Evolutionary conservation across 2,797 vertebrate genomes (phyloP).

Genomic region (Tolypeutes matacus): DNA sequence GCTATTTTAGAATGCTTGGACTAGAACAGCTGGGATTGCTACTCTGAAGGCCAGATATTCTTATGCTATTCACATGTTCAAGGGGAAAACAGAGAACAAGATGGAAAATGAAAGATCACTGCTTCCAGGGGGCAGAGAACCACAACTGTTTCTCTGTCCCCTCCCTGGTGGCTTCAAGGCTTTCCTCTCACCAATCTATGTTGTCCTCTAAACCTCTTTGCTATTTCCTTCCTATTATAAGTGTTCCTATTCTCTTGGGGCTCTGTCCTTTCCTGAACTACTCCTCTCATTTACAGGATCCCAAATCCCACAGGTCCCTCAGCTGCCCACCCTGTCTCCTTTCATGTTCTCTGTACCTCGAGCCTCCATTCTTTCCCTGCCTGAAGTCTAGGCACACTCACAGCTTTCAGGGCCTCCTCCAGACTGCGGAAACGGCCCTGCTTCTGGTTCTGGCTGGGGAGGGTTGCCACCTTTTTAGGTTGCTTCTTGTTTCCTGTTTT

Average conservation of each 20-base stretch:
- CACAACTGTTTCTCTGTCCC: not conserved
- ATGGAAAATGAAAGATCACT: not conserved
- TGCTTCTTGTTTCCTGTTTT: constrained; percentile 86
- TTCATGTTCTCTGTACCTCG: not conserved
- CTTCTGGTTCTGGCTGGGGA: constrained; percentile 67
- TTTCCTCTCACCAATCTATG: not conserved
- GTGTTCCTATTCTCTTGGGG: not conserved
- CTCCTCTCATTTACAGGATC: not conserved
- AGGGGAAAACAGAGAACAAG: not conserved
- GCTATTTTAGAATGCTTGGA: not conserved
- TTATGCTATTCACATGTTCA: not conserved
- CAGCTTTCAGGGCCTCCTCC: constrained; percentile 94
- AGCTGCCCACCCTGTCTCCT: not conserved
- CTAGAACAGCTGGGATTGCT: not conserved
- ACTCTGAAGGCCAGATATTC: not conserved
- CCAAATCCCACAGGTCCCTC: not conserved
- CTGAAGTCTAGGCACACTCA: constrained; percentile 87
- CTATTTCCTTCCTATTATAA: not conserved
- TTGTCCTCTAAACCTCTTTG: not conserved
- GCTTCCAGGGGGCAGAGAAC: not conserved
- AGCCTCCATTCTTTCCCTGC: not conserved
- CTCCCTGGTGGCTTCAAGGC: not conserved
- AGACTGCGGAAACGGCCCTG: constrained; percentile 88
- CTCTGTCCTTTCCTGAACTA: not conserved
- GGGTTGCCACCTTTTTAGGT: constrained; percentile 86